These are phyloP conservation scores for Drosophila elegans DNA, from an alignment of 1,140 invertebrate species.

Conservation along the genomic window DNA sequence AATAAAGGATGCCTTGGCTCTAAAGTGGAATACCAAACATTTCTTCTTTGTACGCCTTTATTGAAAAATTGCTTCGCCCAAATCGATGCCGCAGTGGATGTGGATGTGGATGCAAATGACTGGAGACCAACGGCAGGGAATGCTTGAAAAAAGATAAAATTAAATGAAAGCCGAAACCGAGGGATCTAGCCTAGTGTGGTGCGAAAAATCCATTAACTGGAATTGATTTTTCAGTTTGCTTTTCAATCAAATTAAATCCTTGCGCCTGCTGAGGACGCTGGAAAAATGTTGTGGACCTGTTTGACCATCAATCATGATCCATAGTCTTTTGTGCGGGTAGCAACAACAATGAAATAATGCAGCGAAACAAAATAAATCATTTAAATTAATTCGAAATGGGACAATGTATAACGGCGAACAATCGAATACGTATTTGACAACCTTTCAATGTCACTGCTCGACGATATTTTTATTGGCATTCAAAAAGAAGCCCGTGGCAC, in stretches of 20 bases:
- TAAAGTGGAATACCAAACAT: constrained; percentile 46
- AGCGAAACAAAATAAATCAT: constrained; percentile 56
- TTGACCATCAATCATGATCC: constrained; percentile 65
- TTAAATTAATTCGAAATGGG: constrained; percentile 67
- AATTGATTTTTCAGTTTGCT: constrained; percentile 63
- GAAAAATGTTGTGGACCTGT: constrained; percentile 39
- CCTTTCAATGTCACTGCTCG: constrained; percentile 43
- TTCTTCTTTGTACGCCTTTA: constrained; percentile 45
- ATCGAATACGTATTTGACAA: constrained; percentile 48
- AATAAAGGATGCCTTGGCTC: constrained; percentile 32
- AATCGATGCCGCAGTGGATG: constrained; percentile 35
- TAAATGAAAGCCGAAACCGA: constrained; percentile 38
- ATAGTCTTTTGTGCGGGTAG: constrained; percentile 39
- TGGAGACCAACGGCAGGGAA: neutral
- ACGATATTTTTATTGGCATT: constrained; percentile 33
- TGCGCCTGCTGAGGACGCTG: constrained; percentile 30
- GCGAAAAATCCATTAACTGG: constrained; percentile 61
- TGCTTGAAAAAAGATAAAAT: constrained; percentile 28
- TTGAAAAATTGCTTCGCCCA: constrained; percentile 48
- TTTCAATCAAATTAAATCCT: constrained; percentile 72
- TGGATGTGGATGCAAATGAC: constrained; percentile 37
- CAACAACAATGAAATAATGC: constrained; percentile 14
- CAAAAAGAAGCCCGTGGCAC: constrained; percentile 16
- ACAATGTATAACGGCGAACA: constrained; percentile 58
- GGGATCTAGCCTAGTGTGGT: constrained; percentile 41